Evolutionary conservation across 2,113 vertebrate species (phyloP), one percentile per base, ranked within the genome.

Genomic region (Sinocyclocheilus maitianheensis): DNA sequence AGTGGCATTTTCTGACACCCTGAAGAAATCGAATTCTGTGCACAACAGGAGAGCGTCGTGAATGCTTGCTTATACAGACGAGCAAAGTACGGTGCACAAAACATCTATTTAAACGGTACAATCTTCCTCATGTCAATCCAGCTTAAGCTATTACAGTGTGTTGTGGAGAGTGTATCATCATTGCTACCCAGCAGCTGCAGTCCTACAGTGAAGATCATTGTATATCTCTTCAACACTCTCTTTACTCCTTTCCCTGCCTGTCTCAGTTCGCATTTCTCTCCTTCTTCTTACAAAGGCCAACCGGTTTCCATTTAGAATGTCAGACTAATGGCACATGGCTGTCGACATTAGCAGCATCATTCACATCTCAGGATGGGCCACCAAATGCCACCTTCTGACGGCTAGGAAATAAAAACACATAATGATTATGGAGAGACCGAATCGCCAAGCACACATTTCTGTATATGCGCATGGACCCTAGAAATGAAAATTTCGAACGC

Each of bases 281-380:
- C 30, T 94, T 90, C 90, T 91, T 89, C 91, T 91, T 91, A 91
- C 88, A 89, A 92, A 89, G 89, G 92, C 93, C 90, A 91, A 93
- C 91, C 90, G 85, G 83, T 84, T 77, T 85, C 74, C 75, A 76
- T 88, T 85, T 83, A 77, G 71, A 89, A 88, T 87, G 83, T 81
- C 88, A 88, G 79, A 76, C 43, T 87, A 90, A 93, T 91, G 89
- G 86, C 87, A 77, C 26, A 77, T 55, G 48, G 14, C 26, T 55
- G 76, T 77, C 48, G 7, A 77, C 76, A 76, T 76, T 9, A 26
- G 43, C 63, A 67, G 63, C 43, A 76, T 51, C 0, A 51, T 24
- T 13, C 0, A 0, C n/a, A 48, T 76, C 13, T 76, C 1, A 34
- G 65, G 5, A 89, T 83, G 78, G 87, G 90, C 87, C 89, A 90